These are phyloP conservation scores for Eupithecia centaureata DNA, from an alignment of 2,888 invertebrate species.

Conservation along the genomic window DNA sequence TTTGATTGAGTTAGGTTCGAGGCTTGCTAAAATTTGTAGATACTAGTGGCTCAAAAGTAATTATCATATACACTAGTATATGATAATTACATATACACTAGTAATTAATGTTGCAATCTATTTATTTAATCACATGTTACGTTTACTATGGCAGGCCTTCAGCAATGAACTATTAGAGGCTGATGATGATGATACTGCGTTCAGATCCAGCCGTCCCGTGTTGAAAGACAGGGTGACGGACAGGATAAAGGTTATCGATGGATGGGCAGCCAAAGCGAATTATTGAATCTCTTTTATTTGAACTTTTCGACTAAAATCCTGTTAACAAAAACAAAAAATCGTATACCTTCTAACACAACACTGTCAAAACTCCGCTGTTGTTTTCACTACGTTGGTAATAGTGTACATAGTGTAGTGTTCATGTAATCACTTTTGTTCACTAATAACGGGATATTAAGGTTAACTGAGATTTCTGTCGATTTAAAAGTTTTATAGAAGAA, in stretches of 20 bases:
- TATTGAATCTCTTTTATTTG: neutral
- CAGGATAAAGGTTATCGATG: neutral
- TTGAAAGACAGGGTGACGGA: neutral
- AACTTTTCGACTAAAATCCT: too few relatives aligned
- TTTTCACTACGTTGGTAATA: neutral
- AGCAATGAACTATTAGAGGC: too few relatives aligned
- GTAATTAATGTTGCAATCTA: neutral
- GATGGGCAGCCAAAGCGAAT: neutral
- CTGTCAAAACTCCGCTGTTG: neutral
- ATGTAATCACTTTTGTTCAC: too few relatives aligned
- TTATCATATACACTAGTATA: neutral
- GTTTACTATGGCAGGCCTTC: too few relatives aligned
- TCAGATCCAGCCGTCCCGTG: neutral
- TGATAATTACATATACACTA: too few relatives aligned
- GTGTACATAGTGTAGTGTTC: too few relatives aligned
- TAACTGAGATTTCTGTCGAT: neutral
- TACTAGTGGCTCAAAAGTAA: neutral
- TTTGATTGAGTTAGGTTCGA: neutral
- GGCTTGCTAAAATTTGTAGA: neutral
- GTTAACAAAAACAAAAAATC: neutral
- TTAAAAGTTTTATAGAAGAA: neutral
- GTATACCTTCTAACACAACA: neutral
- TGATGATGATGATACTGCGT: too few relatives aligned
- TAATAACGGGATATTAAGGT: neutral
- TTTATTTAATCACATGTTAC: neutral